Percentiles rank a stretch among this genome's conserved stretches.
phyloP scores from a whole-genome alignment of 2,797 vertebrate species.

The Urophycis tenuis region DNA sequence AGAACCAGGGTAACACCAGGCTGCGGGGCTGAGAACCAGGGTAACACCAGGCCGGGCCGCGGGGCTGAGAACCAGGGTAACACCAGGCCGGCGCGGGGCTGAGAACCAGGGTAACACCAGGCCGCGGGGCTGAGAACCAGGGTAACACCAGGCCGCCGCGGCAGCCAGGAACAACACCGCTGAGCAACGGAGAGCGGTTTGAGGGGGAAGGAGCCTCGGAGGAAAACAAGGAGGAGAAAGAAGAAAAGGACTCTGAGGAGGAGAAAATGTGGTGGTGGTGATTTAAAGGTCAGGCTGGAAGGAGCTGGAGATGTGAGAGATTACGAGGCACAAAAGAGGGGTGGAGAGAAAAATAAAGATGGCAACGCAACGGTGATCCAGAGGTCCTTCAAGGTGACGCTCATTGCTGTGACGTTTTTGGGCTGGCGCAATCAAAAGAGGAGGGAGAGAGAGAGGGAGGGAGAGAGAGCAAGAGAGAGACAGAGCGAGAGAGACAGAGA shows the following conservation, averaged over 20 bases:
- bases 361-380: background rate
- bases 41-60: no score
- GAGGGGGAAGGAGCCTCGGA: conserved; percentile 13
- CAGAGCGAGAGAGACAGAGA: background rate
- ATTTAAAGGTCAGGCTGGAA: conserved; percentile 13
- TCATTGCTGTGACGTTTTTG: conserved; percentile 48
- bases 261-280: background rate
- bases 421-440: conserved; percentile 50
- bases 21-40: no score
- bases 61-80: no score
- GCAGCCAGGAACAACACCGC: conserved; percentile 34
- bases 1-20: no score
- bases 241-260: conserved; percentile 11
- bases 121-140: no score
- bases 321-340: conserved; percentile 5
- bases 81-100: no score
- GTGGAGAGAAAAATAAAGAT: conserved; percentile 15
- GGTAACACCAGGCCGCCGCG: no score
- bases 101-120: no score
- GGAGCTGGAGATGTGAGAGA: conserved; percentile 11
- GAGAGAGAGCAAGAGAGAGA: background rate
- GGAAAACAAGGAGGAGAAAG: background rate
- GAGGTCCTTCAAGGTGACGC: conserved; percentile 32
- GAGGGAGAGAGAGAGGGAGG: background rate
- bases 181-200: conserved; percentile 29